Evolutionary conservation across 2,113 vertebrate genomes (phyloP).

Genomic region (Vidua macroura): DNA sequence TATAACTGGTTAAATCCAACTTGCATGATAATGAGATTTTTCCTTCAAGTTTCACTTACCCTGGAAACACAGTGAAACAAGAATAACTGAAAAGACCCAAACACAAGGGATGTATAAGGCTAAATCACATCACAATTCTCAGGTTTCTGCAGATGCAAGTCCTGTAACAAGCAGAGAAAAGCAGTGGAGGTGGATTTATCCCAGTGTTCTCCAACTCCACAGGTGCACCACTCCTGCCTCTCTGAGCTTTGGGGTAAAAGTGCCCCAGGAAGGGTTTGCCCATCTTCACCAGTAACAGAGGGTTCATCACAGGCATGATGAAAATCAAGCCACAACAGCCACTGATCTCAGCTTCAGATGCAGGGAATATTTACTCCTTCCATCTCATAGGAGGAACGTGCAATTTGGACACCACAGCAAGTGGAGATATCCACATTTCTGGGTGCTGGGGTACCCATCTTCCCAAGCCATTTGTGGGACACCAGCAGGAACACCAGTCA

Average conservation of each 20-base stretch:
- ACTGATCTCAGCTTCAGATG: not conserved
- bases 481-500: not conserved
- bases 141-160: not conserved
- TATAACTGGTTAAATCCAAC: not conserved
- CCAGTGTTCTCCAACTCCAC: accelerated
- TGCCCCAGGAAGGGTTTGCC: not conserved
- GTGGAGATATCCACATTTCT: not conserved
- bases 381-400: not conserved
- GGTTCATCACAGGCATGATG: not conserved
- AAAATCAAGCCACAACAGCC: not conserved
- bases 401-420: not conserved
- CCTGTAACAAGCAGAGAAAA: not conserved
- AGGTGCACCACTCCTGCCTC: not conserved
- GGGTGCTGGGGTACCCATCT: not conserved
- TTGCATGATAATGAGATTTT: not conserved
- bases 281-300: not conserved
- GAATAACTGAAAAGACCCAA: not conserved
- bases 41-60: not conserved
- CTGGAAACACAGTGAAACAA: not conserved
- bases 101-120: not conserved
- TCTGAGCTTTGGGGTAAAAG: not conserved
- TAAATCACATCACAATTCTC: not conserved
- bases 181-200: not conserved
- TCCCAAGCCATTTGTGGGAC: not conserved
- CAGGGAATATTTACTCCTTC: not conserved